Evolutionary conservation across 2,797 vertebrate species (phyloP).

Genomic region (Galagoides demidoff): DNA sequence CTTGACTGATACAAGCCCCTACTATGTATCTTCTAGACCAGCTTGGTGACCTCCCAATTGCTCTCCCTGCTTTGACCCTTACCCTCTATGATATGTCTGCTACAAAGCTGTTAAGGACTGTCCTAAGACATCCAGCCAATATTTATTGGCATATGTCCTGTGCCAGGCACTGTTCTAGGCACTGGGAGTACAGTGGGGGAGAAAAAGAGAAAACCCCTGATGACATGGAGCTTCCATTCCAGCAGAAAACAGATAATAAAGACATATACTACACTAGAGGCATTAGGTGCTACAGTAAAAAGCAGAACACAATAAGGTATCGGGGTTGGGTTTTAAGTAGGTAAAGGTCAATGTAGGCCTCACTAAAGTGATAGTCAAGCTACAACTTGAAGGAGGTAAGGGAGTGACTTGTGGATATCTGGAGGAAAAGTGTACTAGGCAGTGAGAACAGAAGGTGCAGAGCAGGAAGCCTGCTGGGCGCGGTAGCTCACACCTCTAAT

Average conservation of each 20-base stretch:
- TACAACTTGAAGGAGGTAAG: neutral
- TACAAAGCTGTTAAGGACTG: neutral
- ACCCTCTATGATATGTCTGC: neutral
- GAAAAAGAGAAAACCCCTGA: neutral
- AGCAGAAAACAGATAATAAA: neutral
- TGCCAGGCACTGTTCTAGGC: neutral
- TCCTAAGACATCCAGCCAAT: neutral
- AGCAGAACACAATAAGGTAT: neutral
- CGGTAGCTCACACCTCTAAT: too few relatives aligned
- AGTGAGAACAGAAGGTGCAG: neutral
- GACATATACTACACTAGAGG: fast-evolving
- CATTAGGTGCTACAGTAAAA: neutral
- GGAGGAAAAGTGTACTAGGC: neutral
- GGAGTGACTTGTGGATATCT: neutral
- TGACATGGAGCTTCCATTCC: neutral
- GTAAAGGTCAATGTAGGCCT: neutral
- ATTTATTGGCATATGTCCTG: neutral
- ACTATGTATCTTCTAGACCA: neutral
- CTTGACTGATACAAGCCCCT: neutral
- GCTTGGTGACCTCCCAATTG: neutral
- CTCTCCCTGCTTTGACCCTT: neutral
- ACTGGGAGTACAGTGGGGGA: neutral
- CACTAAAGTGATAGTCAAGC: neutral
- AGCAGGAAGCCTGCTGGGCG: too few relatives aligned
- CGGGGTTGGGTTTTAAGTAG: neutral